phyloP scores from a whole-genome alignment of 2,888 invertebrate species.

The Alloplasta piceator region DNA sequence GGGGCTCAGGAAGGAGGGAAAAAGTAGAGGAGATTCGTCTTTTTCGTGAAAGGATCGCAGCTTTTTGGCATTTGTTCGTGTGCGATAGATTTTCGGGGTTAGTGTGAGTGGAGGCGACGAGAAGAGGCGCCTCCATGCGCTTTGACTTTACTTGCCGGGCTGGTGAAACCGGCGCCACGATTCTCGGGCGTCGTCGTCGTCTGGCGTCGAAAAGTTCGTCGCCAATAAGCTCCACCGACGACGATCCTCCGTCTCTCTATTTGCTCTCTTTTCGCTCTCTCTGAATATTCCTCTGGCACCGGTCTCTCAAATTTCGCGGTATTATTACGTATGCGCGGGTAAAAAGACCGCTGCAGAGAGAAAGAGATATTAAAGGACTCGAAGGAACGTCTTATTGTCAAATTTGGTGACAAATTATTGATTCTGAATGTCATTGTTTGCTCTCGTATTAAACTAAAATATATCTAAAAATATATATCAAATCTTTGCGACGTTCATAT shows the following conservation, averaged over 20 bases:
- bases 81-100: conserved; percentile 8
- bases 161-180: conserved; percentile 72
- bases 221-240: conserved; percentile 74
- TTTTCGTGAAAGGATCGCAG: conserved; percentile 62
- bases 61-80: conserved; percentile 18
- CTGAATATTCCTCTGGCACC: conserved; percentile 58
- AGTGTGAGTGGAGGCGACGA: conserved; percentile 31
- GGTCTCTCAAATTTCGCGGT: conserved; percentile 47
- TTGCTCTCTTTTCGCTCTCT: conserved; percentile 3
- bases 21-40: conserved; percentile 43
- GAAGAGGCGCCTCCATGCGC: conserved; percentile 29
- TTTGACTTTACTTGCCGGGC: conserved; percentile 34
- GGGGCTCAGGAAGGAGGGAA: conserved; percentile 26
- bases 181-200: conserved; percentile 72
- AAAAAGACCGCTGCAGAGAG: neutral
- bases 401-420: too few species aligned
- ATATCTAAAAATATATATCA: neutral
- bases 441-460: neutral
- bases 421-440: too few species aligned
- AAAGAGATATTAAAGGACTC: conserved; percentile 36
- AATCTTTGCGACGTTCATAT: conserved; percentile 33
- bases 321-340: conserved; percentile 26
- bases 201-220: conserved; percentile 74
- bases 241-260: conserved; percentile 14
- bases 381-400: too few species aligned